Conservation (phyloP, 2,113 vertebrate genomes). For the Platycercus adscitus region DNA sequence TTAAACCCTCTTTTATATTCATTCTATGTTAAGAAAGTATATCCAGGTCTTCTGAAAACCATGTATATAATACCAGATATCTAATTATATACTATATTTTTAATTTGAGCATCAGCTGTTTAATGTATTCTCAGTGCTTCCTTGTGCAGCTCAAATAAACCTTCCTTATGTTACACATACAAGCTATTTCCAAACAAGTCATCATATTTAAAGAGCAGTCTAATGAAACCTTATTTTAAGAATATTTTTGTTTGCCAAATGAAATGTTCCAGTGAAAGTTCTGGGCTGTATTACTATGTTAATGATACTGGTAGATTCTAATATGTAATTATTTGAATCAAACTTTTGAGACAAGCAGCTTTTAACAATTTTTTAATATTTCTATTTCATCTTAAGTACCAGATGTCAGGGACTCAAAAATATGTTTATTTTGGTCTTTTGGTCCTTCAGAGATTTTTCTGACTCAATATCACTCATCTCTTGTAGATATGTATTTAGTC, state of each 20-base stretch:
- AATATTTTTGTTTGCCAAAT: constrained; percentile 50
- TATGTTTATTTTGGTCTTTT: constrained; percentile 69
- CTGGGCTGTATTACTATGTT: constrained; percentile 8
- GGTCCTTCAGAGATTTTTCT: constrained; percentile 69
- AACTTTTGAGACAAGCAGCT: constrained; percentile 68
- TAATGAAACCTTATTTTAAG: constrained; percentile 63
- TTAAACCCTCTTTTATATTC: background rate
- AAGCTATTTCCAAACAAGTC: constrained; percentile 50
- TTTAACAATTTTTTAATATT: constrained; percentile 70
- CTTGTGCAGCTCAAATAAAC: background rate
- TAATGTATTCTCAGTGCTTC: background rate
- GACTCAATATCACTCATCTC: constrained; percentile 46
- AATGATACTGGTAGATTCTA: constrained; percentile 43
- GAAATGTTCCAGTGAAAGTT: constrained; percentile 36
- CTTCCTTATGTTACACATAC: background rate
- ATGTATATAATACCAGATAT: background rate
- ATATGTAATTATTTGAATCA: constrained; percentile 68
- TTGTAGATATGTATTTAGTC: constrained; percentile 56
- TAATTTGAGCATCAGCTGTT: background rate
- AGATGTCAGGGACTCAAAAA: constrained; percentile 72
- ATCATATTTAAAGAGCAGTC: constrained; percentile 33
- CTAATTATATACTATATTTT: constrained; percentile 18
- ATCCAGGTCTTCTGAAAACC: background rate
- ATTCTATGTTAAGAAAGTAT: background rate
- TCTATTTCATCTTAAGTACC: constrained; percentile 70